phyloP scores from a whole-genome alignment of 53 echinoderm and acorn worm genomes.

The Paelopatides confundens region DNA sequence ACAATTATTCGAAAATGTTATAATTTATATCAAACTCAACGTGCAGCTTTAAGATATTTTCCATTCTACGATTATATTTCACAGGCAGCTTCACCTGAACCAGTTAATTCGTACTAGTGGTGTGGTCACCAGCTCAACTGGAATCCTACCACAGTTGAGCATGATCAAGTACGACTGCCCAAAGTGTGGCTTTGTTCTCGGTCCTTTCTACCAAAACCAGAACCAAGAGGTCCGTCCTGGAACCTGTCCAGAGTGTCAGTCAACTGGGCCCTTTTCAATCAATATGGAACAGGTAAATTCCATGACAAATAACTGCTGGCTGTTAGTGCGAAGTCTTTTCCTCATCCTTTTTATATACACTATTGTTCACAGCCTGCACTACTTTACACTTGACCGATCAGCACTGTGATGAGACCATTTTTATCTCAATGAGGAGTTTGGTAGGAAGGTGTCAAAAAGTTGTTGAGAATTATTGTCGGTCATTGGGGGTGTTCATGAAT shows the following conservation, averaged over 20 bases:
- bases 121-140: slow-evolving; percentile 92
- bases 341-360: neutral
- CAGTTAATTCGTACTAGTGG: slow-evolving; percentile 96
- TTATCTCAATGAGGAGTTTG: too few relatives aligned
- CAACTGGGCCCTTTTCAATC: slow-evolving; percentile 92
- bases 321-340: too few relatives aligned
- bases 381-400: too few relatives aligned
- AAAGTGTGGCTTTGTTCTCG: slow-evolving; percentile 96
- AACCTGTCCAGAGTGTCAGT: slow-evolving; percentile 98
- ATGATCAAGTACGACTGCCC: slow-evolving; percentile 99
- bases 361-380: too few relatives aligned
- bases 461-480: too few relatives aligned
- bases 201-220: slow-evolving; percentile 98
- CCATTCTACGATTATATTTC: too few relatives aligned
- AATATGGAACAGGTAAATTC: slow-evolving; percentile 96
- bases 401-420: too few relatives aligned
- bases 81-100: slow-evolving; percentile 94
- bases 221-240: slow-evolving; percentile 98
- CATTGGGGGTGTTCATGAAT: too few relatives aligned
- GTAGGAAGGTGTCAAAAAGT: too few relatives aligned
- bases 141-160: slow-evolving; percentile 95
- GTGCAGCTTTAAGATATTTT: too few relatives aligned
- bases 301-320: neutral
- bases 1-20: too few relatives aligned
- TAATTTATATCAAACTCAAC: too few relatives aligned